Conservation (phyloP, 2,888 invertebrate genomes). For the Leucozona laternaria region DNA sequence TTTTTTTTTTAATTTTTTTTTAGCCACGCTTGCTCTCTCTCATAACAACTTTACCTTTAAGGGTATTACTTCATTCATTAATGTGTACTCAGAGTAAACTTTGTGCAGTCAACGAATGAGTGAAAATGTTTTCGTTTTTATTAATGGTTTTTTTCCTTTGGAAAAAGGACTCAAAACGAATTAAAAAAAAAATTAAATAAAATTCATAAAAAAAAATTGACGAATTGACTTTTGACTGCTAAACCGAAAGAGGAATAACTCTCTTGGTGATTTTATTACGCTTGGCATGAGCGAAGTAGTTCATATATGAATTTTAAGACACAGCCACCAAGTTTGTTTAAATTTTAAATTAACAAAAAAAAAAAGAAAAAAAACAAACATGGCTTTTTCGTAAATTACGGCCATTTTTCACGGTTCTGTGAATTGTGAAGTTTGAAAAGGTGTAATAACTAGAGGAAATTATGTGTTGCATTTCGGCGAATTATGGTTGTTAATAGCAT, state of each 20-base stretch:
- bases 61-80: slow-evolving; percentile 64
- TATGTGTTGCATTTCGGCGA: neutral
- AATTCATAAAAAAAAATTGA: neutral
- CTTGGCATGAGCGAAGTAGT: slow-evolving; percentile 54
- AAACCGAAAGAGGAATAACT: slow-evolving; percentile 57
- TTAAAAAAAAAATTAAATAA: neutral
- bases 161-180: neutral
- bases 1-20: slow-evolving; percentile 26
- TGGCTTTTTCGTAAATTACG: slow-evolving; percentile 51
- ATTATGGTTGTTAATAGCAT: neutral
- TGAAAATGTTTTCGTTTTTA: slow-evolving; percentile 35
- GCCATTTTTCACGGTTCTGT: slow-evolving; percentile 48
- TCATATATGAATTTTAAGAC: slow-evolving; percentile 64
- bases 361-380: neutral
- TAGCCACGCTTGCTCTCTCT: neutral
- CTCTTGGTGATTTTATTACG: slow-evolving; percentile 52
- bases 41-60: slow-evolving; percentile 27
- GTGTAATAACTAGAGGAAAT: neutral
- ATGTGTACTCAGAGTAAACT: slow-evolving; percentile 50
- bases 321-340: slow-evolving; percentile 17
- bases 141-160: neutral
- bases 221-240: slow-evolving; percentile 64
- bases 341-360: neutral
- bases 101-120: slow-evolving; percentile 36
- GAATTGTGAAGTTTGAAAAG: slow-evolving; percentile 37